Percentiles rank a stretch among this genome's conserved stretches.
phyloP scores from a whole-genome alignment of 2,888 invertebrate species.

The Idaea dimidiata region DNA sequence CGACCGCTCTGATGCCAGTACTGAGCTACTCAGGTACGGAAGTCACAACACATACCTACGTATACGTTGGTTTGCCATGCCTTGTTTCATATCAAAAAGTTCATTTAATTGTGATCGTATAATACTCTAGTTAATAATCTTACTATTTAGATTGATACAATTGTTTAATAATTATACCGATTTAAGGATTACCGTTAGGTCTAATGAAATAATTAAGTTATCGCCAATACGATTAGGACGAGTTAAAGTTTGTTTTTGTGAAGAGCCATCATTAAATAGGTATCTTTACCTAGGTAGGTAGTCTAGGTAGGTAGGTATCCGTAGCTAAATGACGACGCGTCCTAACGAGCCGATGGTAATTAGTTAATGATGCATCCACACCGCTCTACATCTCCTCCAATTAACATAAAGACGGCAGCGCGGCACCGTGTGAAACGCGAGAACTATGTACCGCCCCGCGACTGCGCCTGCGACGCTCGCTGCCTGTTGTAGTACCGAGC shows the following conservation, averaged over 20 bases:
- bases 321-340: conserved; percentile 1
- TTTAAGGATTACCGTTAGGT: no score
- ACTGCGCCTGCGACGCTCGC: not conserved
- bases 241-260: no score
- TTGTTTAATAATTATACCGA: no score
- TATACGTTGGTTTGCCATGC: no score
- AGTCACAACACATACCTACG: not conserved
- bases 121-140: no score
- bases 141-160: no score
- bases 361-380: conserved; percentile 39
- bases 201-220: no score
- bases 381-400: conserved; percentile 41
- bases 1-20: not conserved
- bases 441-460: conserved; percentile 6
- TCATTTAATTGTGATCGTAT: no score
- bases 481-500: not conserved
- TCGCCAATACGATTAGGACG: no score
- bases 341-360: conserved; percentile 31
- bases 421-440: conserved; percentile 41
- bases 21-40: not conserved
- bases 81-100: no score
- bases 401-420: conserved; percentile 30
- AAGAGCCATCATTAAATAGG: no score
- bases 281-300: no score
- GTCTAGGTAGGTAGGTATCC: not conserved